A percentile compares a stretch with the other conserved stretches of the same genome.
Evolutionary conservation across 2,888 invertebrate genomes (phyloP).

Genomic region (Petrophora chlorosata): DNA sequence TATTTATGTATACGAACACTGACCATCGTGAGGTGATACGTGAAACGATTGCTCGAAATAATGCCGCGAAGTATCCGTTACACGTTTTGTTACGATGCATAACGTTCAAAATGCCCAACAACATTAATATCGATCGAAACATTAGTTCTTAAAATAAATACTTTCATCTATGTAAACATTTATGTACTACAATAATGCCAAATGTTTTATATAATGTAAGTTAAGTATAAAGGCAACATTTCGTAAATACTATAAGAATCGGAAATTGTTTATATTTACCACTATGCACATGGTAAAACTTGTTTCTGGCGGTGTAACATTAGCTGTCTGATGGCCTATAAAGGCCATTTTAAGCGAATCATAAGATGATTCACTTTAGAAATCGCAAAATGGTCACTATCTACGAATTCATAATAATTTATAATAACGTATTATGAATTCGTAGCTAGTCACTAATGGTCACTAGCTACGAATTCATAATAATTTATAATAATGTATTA

Average conservation of each 20-base stretch:
- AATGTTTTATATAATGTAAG: slow-evolving; percentile 42
- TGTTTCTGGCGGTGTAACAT: slow-evolving; percentile 25
- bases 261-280: slow-evolving; percentile 35
- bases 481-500: no score
- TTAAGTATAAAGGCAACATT: slow-evolving; percentile 49
- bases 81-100: slow-evolving; percentile 47
- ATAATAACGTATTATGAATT: no score
- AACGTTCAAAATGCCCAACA: slow-evolving; percentile 59
- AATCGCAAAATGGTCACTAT: no score
- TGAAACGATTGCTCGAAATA: slow-evolving; percentile 56
- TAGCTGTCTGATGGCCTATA: slow-evolving; percentile 21
- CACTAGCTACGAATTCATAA: no score
- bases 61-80: slow-evolving; percentile 64
- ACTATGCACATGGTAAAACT: slow-evolving; percentile 16
- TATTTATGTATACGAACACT: slow-evolving; percentile 59
- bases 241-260: slow-evolving; percentile 38
- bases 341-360: not conserved
- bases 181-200: slow-evolving; percentile 61
- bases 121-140: slow-evolving; percentile 50
- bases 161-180: slow-evolving; percentile 44
- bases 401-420: no score
- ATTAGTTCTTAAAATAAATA: slow-evolving; percentile 54
- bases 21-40: slow-evolving; percentile 75
- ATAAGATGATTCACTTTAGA: no score
- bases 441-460: no score